A percentile compares a stretch with the other conserved stretches of the same genome.
These are phyloP conservation scores for Premnoplex brunnescens DNA, from an alignment of 2,797 vertebrate genomes.

Conservation along the genomic window DNA sequence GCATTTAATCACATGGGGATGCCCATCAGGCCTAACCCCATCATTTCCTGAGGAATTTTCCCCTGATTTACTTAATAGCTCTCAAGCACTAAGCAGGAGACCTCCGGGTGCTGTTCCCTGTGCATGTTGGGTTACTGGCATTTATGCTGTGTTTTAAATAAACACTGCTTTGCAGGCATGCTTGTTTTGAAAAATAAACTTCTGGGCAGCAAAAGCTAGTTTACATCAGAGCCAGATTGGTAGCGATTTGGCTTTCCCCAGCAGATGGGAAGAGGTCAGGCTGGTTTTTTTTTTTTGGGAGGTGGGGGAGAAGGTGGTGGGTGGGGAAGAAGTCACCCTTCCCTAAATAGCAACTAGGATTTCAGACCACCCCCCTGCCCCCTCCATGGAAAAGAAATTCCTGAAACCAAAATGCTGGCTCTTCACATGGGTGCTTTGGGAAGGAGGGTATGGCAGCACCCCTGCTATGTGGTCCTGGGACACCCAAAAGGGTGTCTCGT, in stretches of 20 bases:
- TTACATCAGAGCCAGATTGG: background rate
- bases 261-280: background rate
- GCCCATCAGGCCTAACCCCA: conserved; percentile 51
- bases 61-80: conserved; percentile 54
- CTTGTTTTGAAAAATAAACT: conserved; percentile 64
- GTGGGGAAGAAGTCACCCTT: background rate
- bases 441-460: rapidly evolving
- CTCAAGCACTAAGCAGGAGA: background rate
- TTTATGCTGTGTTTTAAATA: conserved; percentile 38
- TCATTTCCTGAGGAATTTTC: conserved; percentile 58
- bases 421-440: background rate
- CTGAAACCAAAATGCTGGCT: background rate
- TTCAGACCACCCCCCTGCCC: rapidly evolving
- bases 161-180: conserved; percentile 8
- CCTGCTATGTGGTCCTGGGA: background rate
- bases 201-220: conserved; percentile 3
- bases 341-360: background rate
- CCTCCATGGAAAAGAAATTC: background rate
- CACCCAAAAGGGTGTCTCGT: rapidly evolving
- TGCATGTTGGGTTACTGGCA: conserved; percentile 2
- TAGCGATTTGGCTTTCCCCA: background rate
- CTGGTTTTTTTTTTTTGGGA: background rate
- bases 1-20: conserved; percentile 38
- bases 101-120: conserved; percentile 3
- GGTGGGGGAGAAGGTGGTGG: background rate